Evolutionary conservation across 2,797 vertebrate species (phyloP).

Genomic region (Arvicola amphibius): DNA sequence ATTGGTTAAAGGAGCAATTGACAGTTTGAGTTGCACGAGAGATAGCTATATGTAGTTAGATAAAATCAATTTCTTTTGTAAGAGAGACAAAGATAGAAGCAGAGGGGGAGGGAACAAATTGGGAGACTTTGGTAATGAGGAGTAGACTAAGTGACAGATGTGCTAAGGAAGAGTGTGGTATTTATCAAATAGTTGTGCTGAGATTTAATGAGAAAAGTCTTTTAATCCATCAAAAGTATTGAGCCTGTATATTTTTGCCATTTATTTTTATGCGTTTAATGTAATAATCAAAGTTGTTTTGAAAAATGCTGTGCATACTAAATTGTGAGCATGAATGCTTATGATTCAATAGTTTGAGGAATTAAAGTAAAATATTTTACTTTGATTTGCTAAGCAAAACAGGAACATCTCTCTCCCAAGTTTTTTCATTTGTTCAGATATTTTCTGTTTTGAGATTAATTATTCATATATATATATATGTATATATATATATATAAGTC

Average conservation of each 20-base stretch:
- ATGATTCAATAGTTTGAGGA: neutral
- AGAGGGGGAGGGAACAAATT: neutral
- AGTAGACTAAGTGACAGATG: neutral
- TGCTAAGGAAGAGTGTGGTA: neutral
- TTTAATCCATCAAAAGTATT: neutral
- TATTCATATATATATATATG: too few relatives aligned
- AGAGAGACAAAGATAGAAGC: neutral
- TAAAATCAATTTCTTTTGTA: neutral
- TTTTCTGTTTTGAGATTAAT: neutral
- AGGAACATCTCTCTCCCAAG: neutral
- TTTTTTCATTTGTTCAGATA: neutral
- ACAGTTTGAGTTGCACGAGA: neutral
- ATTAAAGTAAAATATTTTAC: neutral
- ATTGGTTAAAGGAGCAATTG: neutral
- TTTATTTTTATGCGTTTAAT: neutral
- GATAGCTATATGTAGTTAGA: neutral
- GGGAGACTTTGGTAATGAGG: neutral
- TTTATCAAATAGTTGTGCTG: neutral
- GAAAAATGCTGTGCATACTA: neutral
- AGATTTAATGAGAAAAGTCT: neutral
- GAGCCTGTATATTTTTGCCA: neutral
- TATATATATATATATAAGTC: too few relatives aligned
- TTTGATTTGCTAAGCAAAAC: conserved; percentile 26
- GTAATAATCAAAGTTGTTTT: neutral
- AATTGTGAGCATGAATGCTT: neutral